Conservation (phyloP, 2,113 vertebrate genomes). For the Petroica traversi region DNA sequence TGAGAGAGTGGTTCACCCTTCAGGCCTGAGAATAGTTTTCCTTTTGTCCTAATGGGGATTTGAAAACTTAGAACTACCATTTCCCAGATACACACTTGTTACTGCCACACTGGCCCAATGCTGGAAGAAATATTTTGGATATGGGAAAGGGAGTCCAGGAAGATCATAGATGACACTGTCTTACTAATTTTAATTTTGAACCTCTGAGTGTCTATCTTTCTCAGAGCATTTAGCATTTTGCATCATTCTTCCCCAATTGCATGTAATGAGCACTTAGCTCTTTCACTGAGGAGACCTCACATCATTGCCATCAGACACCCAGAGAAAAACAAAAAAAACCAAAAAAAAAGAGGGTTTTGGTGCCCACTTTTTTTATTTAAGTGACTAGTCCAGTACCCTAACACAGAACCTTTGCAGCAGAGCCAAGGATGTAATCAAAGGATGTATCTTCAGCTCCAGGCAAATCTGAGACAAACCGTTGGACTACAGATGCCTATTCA, state of each 20-base stretch:
- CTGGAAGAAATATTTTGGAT: background rate
- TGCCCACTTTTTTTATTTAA: background rate
- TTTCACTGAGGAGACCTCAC: background rate
- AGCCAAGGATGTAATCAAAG: conserved; percentile 9
- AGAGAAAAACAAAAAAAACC: background rate
- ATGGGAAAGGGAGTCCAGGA: background rate
- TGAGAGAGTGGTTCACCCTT: background rate
- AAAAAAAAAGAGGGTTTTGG: background rate
- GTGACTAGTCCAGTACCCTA: background rate
- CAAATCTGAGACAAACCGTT: conserved; percentile 19
- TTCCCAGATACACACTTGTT: background rate
- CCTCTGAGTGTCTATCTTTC: background rate
- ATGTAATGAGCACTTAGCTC: background rate
- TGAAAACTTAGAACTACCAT: background rate
- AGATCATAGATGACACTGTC: background rate
- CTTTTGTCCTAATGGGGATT: background rate
- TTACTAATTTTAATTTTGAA: background rate
- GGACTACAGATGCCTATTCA: conserved; percentile 28
- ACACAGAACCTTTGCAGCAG: background rate
- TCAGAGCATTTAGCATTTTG: background rate
- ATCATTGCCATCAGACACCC: background rate
- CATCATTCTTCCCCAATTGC: background rate
- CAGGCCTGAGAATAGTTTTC: background rate
- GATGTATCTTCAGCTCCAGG: conserved; percentile 16
- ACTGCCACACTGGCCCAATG: background rate